phyloP scores from a whole-genome alignment of 2,888 invertebrate species.

The Ephialtes manifestator region DNA sequence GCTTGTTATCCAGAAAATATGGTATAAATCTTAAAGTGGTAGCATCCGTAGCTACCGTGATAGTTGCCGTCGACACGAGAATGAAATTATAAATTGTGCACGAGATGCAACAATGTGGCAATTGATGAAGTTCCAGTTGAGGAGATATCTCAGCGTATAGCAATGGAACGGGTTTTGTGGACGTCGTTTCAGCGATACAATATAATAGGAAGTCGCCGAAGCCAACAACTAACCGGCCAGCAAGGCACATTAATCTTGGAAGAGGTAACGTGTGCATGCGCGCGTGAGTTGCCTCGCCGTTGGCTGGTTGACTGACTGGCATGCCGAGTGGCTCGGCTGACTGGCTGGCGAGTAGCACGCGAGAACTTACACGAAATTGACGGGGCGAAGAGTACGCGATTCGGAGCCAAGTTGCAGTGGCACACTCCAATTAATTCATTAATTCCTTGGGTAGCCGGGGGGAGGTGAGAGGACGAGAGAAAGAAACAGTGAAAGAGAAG shows the following conservation, averaged over 20 bases:
- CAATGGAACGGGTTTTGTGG: constrained; percentile 6
- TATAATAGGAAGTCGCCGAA: constrained; percentile 36
- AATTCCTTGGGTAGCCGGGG: constrained; percentile 65
- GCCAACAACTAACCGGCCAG: constrained; percentile 31
- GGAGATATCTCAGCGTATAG: neutral
- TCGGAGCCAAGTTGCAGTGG: constrained; percentile 69
- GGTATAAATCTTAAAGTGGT: neutral
- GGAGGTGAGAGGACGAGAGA: constrained; percentile 29
- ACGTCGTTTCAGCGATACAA: constrained; percentile 23
- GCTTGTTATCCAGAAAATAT: neutral
- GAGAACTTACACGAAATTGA: constrained; percentile 50
- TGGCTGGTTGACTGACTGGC: constrained; percentile 36
- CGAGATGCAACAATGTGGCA: constrained; percentile 3
- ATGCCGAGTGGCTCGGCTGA: constrained; percentile 45
- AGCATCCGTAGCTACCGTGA: neutral
- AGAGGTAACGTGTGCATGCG: constrained; percentile 32
- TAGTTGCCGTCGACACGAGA: neutral
- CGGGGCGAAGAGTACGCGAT: constrained; percentile 60
- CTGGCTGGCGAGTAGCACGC: constrained; percentile 54
- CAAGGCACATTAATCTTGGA: constrained; percentile 49
- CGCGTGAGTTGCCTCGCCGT: constrained; percentile 39
- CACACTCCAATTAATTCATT: constrained; percentile 76
- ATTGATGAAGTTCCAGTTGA: constrained; percentile 32
- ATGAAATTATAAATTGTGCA: constrained; percentile 21
- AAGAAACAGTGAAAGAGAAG: constrained; percentile 38